Evolutionary conservation across 2,113 vertebrate genomes (phyloP), one percentile per base, ranked within the genome.

Genomic region (Dasyornis broadbenti): DNA sequence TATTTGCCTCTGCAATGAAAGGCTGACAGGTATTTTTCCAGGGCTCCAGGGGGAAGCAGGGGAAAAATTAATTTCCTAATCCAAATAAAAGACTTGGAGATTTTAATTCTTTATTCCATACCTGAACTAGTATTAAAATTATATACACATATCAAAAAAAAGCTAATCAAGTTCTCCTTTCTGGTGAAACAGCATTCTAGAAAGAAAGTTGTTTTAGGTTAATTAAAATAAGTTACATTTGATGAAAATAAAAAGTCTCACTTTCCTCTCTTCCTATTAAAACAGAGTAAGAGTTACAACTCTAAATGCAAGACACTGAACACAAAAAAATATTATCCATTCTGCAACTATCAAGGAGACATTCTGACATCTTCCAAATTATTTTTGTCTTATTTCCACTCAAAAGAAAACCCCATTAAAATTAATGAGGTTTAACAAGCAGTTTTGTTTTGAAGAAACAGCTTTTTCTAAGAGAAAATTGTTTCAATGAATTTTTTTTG

Each of bases 371-470:
- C 69, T 84, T 88, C 50, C 24, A 54, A 89, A 86, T 90, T 82
- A 83, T 92, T 94, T 94, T 79, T 95, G 69, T 79, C 52, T 91
- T 86, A 81, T 37, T 92, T 96, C n/a, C 0, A 0, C 60, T 91
- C 65, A 71, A 71, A 93, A 82, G 54, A 89, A 91, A 92, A 89
- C 16, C 12, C n/a, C 37, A 84, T 94, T 94, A 89, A 86, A 92
- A 86, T 40, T 91, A 72, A 92, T 44, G 15, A 94, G 86, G 22
- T 92, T 86, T 92, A 94, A 94, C 65, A 94, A 84, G 72, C 40
- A 83, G 52, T 84, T 89, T 83, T 92, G 53, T 90, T 94, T 90
- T 91, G 80, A 89, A 89, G 69, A 86, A 93, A 78, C 19, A 33
- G 60, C 8, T 56, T 86, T 86, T 92, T 89, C 61, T 68, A 70